Evolutionary conservation across 1,140 invertebrate species (phyloP), one percentile per base, ranked within the genome.

Genomic region (Hycleus phaleratus): DNA sequence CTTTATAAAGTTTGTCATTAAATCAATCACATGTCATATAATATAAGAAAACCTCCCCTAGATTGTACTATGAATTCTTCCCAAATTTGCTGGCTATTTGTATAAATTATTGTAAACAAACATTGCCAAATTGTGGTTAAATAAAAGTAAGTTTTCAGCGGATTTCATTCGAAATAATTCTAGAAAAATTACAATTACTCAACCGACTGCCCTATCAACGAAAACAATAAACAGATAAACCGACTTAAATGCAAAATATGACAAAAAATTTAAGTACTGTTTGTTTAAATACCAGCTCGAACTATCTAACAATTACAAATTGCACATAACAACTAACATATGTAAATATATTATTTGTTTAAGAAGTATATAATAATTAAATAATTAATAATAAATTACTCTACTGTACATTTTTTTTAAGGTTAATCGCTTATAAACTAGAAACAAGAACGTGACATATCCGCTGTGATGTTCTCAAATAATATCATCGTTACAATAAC

Each of bases 21-120:
- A 53, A 45, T 53, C 26, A 53, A 53, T 53, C 51, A 53, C 51
- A 53, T 53, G 51, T 53, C 51, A 53, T 53, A 53, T 26, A 53
- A 25, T 38, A 45, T 53, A 53, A 53, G 51, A 53, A 53, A 53
- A 53, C 26, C 39, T 49, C 48, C n/a, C 42, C 32, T 32, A 44
- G 11, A 43, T 53, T 53, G 51, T 53, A 53, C 51, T 53, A 53
- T 53, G 45, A 42, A 46, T 53, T 45, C 51, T 45, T 45, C 51
- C 51, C 18, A 18, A 18, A 18, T 18, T 18, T 18, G 18, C 18
- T 18, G 18, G 18, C 18, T 18, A 18, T 18, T 18, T 18, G 18
- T 18, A 18, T 18, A 18, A 18, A 18, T 18, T 18, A 32, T 32
- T 32, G 1, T 7, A 32, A 32, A 7, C 32, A 32, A 5, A 32